phyloP scores from a whole-genome alignment of 1,140 invertebrate genomes.

The Pararge aegeria region DNA sequence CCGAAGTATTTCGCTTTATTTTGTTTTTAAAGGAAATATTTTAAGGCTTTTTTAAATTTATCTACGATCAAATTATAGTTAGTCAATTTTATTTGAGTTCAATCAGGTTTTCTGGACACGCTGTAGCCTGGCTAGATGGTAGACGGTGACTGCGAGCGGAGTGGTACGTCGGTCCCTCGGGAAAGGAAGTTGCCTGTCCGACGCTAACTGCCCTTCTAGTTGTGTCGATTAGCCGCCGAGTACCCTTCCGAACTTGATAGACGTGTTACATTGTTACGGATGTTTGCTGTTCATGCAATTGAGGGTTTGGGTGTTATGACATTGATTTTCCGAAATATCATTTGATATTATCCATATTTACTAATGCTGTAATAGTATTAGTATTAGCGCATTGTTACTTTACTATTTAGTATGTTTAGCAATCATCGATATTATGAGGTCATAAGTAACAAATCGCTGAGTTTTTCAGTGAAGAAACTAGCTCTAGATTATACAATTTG shows the following conservation, averaged over 20 bases:
- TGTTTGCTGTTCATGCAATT: constrained; percentile 29
- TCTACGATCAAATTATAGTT: constrained; percentile 1
- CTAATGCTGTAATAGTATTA: too few species aligned
- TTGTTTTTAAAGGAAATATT: too few species aligned
- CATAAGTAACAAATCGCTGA: too few species aligned
- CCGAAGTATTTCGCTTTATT: not conserved
- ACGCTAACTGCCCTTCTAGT: constrained; percentile 71
- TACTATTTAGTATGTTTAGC: too few species aligned
- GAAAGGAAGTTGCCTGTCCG: constrained; percentile 68
- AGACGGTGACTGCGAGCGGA: constrained; percentile 25
- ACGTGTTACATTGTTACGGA: constrained; percentile 55
- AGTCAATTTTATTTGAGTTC: not conserved
- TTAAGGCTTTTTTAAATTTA: not conserved
- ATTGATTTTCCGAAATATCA: too few species aligned
- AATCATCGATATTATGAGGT: too few species aligned
- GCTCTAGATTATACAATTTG: too few species aligned
- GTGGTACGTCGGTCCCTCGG: constrained; percentile 57
- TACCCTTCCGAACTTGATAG: constrained; percentile 69
- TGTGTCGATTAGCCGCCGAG: constrained; percentile 62
- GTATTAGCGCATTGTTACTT: too few species aligned
- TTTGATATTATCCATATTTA: too few species aligned
- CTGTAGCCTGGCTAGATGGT: constrained; percentile 32
- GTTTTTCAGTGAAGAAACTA: too few species aligned
- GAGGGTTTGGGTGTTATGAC: not conserved
- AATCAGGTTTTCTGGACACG: constrained; percentile 17